Evolutionary conservation across 2,888 invertebrate species (phyloP), one percentile per base, ranked within the genome.

Genomic region (Rosalia funebris): DNA sequence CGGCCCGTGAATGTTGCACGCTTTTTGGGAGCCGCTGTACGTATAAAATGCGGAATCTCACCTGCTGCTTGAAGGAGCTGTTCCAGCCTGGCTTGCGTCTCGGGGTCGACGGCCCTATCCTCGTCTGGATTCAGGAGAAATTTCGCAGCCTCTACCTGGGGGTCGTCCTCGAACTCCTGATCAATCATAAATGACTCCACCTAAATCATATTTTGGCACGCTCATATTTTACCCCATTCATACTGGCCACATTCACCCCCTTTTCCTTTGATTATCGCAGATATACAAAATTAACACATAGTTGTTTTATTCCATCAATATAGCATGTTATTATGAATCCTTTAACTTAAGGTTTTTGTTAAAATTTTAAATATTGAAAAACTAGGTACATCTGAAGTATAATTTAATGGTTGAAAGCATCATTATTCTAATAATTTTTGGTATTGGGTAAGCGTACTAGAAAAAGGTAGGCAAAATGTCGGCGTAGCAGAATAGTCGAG

Each of bases 51-150:
- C 31, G 11, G 16, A 31, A 45, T 50, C 74, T 81, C 82, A 88
- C 89, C 93, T 79, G 96, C 96, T 77, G 95, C 96, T 85, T 97
- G 95, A 68, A 97, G 87, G 70, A 98, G 86, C 68, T 96, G 95
- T 84, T 96, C 95, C 62, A 98, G 88, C 73, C 95, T 86, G 50
- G 93, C 93, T 82, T 95, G 94, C 74, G 95, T 94, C 81, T 94
- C 93, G 42, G 92, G 92, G 81, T 91, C 91, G 65, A 91, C 91
- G 45, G 89, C 85, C 74, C 89, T 83, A 75, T 90, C 89, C 44
- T 87, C 85, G 78, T 84, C 86, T 16, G 86, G 83, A 64, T 85
- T 84, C 69, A 90, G 80, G 66, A 89, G 81, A 80, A 88, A 89
- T 77, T 88, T 89, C 42, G 86, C 85, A 61, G 86, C 84, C 75